Conservation (phyloP, 1,140 invertebrate genomes). For the Panagrolaimus sp. region DNA sequence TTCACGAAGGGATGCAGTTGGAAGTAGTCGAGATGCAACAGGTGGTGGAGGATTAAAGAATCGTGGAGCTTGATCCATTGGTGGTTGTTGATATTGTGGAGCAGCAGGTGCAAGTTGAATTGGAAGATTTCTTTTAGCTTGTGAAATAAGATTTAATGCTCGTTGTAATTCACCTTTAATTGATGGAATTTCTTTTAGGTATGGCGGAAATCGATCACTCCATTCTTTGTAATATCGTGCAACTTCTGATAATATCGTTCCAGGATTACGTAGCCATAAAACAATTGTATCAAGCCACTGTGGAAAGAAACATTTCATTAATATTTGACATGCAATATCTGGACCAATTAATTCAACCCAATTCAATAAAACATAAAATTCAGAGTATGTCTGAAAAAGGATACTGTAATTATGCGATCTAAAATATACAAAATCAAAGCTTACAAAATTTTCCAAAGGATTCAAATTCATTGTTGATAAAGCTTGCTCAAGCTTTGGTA, state of each 20-base stretch:
- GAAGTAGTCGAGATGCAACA: neutral
- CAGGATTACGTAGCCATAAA: constrained; percentile 33
- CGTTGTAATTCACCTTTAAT: constrained; percentile 31
- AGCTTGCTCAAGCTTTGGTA: constrained; percentile 46
- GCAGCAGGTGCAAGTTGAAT: neutral
- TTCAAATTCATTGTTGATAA: constrained; percentile 28
- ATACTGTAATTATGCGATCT: no score
- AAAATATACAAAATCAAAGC: no score
- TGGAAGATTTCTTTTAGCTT: neutral
- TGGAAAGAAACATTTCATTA: constrained; percentile 47
- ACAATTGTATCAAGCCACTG: constrained; percentile 40
- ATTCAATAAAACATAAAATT: constrained; percentile 26
- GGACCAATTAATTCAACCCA: constrained; percentile 42
- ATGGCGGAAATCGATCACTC: constrained; percentile 35
- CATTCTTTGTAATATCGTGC: constrained; percentile 43
- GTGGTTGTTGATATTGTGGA: neutral
- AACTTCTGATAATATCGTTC: constrained; percentile 27
- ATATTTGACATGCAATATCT: constrained; percentile 42
- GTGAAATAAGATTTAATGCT: neutral
- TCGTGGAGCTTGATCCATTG: neutral
- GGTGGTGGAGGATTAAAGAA: neutral
- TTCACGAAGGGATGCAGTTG: neutral
- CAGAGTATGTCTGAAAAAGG: constrained; percentile 16
- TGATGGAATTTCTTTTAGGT: constrained; percentile 22
- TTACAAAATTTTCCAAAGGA: constrained; percentile 14